Evolutionary conservation across 2,113 vertebrate genomes (phyloP).

Genomic region (Poecile atricapillus): DNA sequence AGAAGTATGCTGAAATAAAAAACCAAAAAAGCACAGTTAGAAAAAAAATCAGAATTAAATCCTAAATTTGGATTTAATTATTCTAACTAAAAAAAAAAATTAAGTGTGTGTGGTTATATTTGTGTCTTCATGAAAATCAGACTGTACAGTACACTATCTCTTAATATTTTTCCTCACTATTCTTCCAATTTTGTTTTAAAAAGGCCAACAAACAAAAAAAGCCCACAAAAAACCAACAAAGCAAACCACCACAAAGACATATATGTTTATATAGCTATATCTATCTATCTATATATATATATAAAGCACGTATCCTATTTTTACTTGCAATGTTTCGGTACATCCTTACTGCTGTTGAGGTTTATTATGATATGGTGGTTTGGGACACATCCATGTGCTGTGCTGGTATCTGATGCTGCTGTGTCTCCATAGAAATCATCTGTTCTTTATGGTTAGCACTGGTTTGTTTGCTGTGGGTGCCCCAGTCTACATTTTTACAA

Average conservation of each 20-base stretch:
- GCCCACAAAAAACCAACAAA: background rate
- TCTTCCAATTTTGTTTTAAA: background rate
- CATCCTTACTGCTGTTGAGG: background rate
- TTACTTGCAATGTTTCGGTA: background rate
- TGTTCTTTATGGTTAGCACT: background rate
- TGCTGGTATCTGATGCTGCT: background rate
- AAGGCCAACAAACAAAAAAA: background rate
- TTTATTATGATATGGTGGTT: background rate
- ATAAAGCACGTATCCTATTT: background rate
- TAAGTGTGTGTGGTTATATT: background rate
- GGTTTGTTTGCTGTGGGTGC: background rate
- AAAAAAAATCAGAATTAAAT: background rate
- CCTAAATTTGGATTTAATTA: background rate
- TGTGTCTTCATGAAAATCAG: slow-evolving; percentile 31
- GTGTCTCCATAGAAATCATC: background rate
- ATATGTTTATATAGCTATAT: background rate
- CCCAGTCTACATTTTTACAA: background rate
- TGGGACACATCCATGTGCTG: background rate
- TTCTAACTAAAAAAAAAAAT: slow-evolving; percentile 3
- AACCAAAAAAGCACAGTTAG: background rate
- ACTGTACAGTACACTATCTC: slow-evolving; percentile 50
- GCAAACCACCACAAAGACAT: background rate
- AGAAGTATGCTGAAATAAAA: background rate
- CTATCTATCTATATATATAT: background rate
- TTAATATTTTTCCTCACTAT: slow-evolving; percentile 4